Base-by-base conservation (phyloP, 53 echinoderm and acorn worm genomes). In the Astropecten irregularis region DNA sequence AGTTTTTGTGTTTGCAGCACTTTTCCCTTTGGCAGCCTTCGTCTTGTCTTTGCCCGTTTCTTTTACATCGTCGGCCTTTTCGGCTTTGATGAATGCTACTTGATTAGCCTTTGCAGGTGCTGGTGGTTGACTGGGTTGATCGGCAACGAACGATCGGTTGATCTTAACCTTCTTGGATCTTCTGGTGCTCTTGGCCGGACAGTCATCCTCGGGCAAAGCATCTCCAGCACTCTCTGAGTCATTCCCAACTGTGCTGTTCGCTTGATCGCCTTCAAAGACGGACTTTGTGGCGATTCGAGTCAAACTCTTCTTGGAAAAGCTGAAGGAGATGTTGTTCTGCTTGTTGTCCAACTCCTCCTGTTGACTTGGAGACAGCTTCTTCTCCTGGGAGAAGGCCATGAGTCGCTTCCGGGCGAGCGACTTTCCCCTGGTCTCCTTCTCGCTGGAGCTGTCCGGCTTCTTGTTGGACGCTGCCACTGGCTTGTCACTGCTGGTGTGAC, bases 231-330 rank as follows among this genome's bases (percentile, higher is more conserved):
- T 49, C 28, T 85, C 86, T 15, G 52, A 9, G 34, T 65, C 76
- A 48, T 76, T 85, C 13, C 30, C 58, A 32, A 27, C 61, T 3
- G 39, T 40, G 26, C 38, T 34, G 1, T 88, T 81, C 11, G 81
- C 37, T 23, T 34, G 59, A 16, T 79, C 81, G n/a, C 58, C 71
- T 22, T 52, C 82, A 71, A 88, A 88, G 31, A 88, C 82, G 10
- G 88, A 88, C 0, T 58, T 47, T 34, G 83, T 44, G 32, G 82
- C 69, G 57, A 88, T 70, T 39, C 70, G 81, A 6, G 49, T 82
- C n/a, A 82, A n/a, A 18, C 89, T 85, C 51, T 88, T 92, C 79
- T 92, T 89, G 13, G 92, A 85, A 56, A 92, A 89, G 73, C 89
- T 89, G 25, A 92, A 89, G 13, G 92, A 85, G 32, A 91, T 63